A percentile compares a stretch with the other conserved stretches of the same genome.
These are phyloP conservation scores for Salvelinus sp. DNA, from an alignment of 2,113 vertebrate genomes.

Conservation along the genomic window DNA sequence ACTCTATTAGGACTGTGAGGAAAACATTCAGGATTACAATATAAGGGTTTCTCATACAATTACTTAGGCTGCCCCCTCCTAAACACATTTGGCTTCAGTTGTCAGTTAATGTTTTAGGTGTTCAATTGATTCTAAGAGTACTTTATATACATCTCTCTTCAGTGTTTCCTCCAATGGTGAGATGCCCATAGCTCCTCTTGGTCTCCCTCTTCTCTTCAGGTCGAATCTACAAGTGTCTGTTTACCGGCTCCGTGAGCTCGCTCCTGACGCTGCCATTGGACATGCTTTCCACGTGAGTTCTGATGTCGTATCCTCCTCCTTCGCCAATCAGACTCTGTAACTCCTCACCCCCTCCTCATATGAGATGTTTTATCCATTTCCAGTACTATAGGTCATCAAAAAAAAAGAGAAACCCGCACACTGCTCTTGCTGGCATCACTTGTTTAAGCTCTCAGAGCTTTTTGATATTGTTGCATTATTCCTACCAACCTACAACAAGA, in stretches of 20 bases:
- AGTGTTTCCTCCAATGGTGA: not conserved
- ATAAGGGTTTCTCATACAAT: no score
- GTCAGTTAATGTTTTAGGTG: no score
- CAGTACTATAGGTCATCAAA: no score
- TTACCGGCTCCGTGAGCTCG: constrained; percentile 99
- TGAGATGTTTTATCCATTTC: no score
- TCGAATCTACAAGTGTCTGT: constrained; percentile 99
- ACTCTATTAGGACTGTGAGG: no score
- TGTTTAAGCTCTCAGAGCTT: not conserved
- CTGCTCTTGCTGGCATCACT: not conserved
- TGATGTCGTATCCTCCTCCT: not conserved
- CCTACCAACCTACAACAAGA: not conserved
- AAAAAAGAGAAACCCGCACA: no score
- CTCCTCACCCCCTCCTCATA: no score
- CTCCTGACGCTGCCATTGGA: constrained; percentile 97
- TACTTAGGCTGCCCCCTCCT: no score
- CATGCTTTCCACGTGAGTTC: constrained; percentile 97
- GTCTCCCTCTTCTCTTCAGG: constrained; percentile 67
- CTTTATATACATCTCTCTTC: not conserved
- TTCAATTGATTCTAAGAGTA: no score
- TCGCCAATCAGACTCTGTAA: no score
- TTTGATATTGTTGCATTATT: not conserved
- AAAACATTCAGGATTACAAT: no score
- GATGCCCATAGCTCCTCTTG: not conserved
- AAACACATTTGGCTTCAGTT: no score